phyloP scores from a whole-genome alignment of 2,113 vertebrate species.

The Probosciger aterrimus region DNA sequence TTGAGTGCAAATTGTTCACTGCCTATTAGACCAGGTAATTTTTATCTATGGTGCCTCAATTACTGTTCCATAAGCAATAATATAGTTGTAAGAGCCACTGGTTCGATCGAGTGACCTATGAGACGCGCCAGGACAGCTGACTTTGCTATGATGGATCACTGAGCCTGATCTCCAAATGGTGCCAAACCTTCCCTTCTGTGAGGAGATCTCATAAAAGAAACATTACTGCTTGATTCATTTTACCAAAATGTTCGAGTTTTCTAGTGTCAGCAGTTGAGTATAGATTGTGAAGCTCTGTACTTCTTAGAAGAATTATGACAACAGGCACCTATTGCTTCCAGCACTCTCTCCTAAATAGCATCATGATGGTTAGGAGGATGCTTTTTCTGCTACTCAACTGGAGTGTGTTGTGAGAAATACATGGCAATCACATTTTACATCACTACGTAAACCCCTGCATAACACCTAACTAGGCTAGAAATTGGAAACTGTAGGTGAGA shows the following conservation, averaged over 20 bases:
- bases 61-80: slow-evolving; percentile 89
- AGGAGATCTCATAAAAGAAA: slow-evolving; percentile 77
- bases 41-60: slow-evolving; percentile 81
- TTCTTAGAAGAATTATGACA: slow-evolving; percentile 64
- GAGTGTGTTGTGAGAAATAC: slow-evolving; percentile 14
- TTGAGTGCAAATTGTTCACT: slow-evolving; percentile 79
- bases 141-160: slow-evolving; percentile 91
- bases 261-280: slow-evolving; percentile 69
- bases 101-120: slow-evolving; percentile 93
- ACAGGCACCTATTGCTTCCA: slow-evolving; percentile 45
- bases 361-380: slow-evolving; percentile 57
- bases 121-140: slow-evolving; percentile 89
- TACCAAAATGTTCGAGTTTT: slow-evolving; percentile 73
- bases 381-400: slow-evolving; percentile 6
- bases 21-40: slow-evolving; percentile 79
- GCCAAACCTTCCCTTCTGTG: slow-evolving; percentile 66
- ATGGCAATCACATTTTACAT: slow-evolving; percentile 27
- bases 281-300: slow-evolving; percentile 63
- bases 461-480: slow-evolving; percentile 26
- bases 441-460: background rate
- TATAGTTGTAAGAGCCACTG: slow-evolving; percentile 88
- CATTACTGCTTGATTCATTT: slow-evolving; percentile 76
- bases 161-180: slow-evolving; percentile 77
- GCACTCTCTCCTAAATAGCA: slow-evolving; percentile 66
- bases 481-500: slow-evolving; percentile 27